These are phyloP conservation scores for Ennomos fuscantarius DNA, from an alignment of 2,888 invertebrate genomes.

Conservation along the genomic window DNA sequence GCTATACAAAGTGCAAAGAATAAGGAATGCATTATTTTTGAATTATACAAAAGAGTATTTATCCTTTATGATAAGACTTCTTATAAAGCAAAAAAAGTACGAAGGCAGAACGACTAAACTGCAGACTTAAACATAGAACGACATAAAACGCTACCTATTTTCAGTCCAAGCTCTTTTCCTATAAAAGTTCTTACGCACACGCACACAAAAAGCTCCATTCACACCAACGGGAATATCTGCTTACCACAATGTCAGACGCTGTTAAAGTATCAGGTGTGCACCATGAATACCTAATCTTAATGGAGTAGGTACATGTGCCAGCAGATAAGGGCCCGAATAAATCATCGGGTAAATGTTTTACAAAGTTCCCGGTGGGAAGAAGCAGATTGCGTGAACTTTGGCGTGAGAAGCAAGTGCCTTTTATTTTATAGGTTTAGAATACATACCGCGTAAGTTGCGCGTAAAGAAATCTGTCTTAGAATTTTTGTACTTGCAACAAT, in stretches of 20 bases:
- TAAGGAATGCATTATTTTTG: too few species aligned
- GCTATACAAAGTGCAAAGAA: too few species aligned
- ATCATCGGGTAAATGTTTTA: constrained; percentile 74
- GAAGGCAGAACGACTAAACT: too few species aligned
- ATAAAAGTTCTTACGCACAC: constrained; percentile 25
- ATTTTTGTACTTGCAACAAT: background rate
- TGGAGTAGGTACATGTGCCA: constrained; percentile 67
- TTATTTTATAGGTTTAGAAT: constrained; percentile 33
- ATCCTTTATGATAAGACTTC: too few species aligned
- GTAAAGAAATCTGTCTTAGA: constrained; percentile 7
- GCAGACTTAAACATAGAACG: too few species aligned
- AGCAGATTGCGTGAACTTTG: constrained; percentile 64
- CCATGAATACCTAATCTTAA: constrained; percentile 83
- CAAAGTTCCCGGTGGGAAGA: constrained; percentile 76
- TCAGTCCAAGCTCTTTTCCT: background rate
- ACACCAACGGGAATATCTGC: constrained; percentile 21
- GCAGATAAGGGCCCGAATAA: constrained; percentile 74
- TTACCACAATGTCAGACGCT: constrained; percentile 57
- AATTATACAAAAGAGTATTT: too few species aligned
- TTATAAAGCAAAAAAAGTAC: too few species aligned
- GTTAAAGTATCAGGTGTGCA: constrained; percentile 79
- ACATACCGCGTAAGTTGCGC: constrained; percentile 1
- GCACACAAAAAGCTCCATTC: constrained; percentile 19
- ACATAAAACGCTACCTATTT: too few species aligned
- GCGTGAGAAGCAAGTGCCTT: constrained; percentile 25